Evolutionary conservation across 1,140 invertebrate species (phyloP).

Genomic region (Wiebesia pumilae): DNA sequence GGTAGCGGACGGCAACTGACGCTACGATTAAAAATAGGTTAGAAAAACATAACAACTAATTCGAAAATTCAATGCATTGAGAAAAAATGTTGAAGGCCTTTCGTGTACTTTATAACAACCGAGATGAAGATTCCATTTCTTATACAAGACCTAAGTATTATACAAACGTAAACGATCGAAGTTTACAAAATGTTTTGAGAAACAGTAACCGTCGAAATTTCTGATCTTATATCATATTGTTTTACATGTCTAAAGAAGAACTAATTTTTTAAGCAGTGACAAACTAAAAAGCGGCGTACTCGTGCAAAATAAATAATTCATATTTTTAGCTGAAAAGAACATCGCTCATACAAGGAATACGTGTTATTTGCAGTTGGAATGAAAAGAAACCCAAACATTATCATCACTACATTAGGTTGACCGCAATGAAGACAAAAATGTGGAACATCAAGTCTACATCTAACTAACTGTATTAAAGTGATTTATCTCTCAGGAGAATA

Average conservation of each 20-base stretch:
- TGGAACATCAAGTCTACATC: background rate
- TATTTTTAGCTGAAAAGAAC: conserved; percentile 14
- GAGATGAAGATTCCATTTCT: too few species aligned
- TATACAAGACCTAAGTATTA: too few species aligned
- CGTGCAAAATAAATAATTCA: conserved; percentile 31
- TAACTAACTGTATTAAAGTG: background rate
- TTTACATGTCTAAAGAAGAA: background rate
- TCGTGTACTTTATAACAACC: background rate
- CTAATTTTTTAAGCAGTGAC: background rate
- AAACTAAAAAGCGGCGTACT: background rate
- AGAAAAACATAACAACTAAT: too few species aligned
- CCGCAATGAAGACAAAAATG: background rate
- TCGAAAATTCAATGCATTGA: too few species aligned
- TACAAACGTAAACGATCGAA: too few species aligned
- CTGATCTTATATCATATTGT: background rate
- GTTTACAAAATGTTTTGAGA: background rate
- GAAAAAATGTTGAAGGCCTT: too few species aligned
- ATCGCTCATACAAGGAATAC: background rate
- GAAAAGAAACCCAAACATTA: conserved; percentile 31
- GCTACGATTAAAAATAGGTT: background rate
- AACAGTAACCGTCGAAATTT: background rate
- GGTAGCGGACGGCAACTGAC: background rate
- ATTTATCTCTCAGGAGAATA: background rate
- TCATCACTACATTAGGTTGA: conserved; percentile 7
- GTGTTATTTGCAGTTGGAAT: conserved; percentile 26